Evolutionary conservation across 2,113 vertebrate species (phyloP), one percentile per base, ranked within the genome.

Genomic region (Caloenas nicobarica): DNA sequence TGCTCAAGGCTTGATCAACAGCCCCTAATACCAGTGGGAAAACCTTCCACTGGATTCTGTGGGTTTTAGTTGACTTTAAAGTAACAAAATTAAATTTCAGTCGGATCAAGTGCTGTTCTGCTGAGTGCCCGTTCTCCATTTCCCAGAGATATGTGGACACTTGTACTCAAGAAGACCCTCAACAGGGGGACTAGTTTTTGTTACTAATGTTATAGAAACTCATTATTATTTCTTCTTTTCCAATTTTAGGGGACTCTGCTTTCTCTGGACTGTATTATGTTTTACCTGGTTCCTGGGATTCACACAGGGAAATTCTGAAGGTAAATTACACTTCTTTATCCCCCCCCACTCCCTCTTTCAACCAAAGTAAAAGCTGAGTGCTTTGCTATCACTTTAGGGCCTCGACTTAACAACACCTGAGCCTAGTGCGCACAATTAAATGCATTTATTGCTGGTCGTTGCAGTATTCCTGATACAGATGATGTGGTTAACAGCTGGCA

Each of bases 261-360:
- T 99, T 98, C 97, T 99, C 98, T 99, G 99, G 98, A 98, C 98
- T 94, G 89, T 99, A 95, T 96, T 99, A 91, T 99, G 98, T 89
- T 98, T 98, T 98, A 98, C 98, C 97, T 99, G 98, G 98, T 98
- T 98, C 98, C 98, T 99, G 98, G 99, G 99, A 98, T 98, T 98
- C 98, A 97, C 99, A 96, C 98, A 99, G 98, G 98, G 98, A 97
- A 97, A 97, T 98, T 98, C 98, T 99, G 98, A 99, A 99, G 99
- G 99, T 99, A 99, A 99, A 86, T 80, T 14, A 28, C 21, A 15
- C 4, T 10, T 44, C 16, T 9, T 16, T 44, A 7, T 44, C 9
- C 8, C 44, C 44, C 44, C 44, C 8, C n/a, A n/a, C n/a, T 34
- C 12, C 1, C 4, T 53, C 25, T 68, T 76, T 62, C 34, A 92